Percentiles rank a stretch among this genome's conserved stretches.
These are phyloP conservation scores for Notodonta dromedarius DNA, from an alignment of 2,888 invertebrate genomes.

Conservation along the genomic window DNA sequence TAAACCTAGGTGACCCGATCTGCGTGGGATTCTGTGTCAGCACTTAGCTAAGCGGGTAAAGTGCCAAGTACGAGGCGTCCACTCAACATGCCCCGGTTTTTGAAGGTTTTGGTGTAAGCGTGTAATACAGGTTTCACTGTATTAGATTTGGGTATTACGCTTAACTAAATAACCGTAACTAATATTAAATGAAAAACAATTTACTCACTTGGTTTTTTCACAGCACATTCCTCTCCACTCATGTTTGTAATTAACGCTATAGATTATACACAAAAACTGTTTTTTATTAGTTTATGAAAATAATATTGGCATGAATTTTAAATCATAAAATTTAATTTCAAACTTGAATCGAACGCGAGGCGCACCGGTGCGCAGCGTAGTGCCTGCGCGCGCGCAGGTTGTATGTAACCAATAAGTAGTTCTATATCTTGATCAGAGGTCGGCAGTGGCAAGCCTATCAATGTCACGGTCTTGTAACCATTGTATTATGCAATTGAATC, in stretches of 20 bases:
- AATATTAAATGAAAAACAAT: background rate
- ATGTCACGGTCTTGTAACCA: slow-evolving; percentile 16
- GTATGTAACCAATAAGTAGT: background rate
- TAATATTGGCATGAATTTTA: background rate
- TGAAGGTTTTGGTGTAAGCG: too few species aligned
- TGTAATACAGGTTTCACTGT: too few species aligned
- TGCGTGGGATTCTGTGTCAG: too few species aligned
- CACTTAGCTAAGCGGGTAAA: too few species aligned
- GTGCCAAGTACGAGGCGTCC: too few species aligned
- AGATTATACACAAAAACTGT: background rate
- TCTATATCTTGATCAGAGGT: slow-evolving; percentile 15
- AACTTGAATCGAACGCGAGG: slow-evolving; percentile 6
- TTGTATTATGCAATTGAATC: slow-evolving; percentile 12
- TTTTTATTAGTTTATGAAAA: background rate
- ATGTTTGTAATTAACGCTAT: background rate
- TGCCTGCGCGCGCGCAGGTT: slow-evolving; percentile 29
- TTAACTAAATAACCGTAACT: background rate
- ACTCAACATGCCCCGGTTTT: too few species aligned
- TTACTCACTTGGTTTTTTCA: slow-evolving; percentile 3
- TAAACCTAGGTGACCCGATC: too few species aligned
- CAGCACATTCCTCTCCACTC: background rate
- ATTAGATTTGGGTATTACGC: too few species aligned
- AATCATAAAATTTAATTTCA: background rate
- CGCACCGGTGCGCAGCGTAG: slow-evolving; percentile 16
- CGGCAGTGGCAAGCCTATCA: slow-evolving; percentile 16